Conservation (phyloP, 2,113 vertebrate genomes). For the Bostrychus sinensis region DNA sequence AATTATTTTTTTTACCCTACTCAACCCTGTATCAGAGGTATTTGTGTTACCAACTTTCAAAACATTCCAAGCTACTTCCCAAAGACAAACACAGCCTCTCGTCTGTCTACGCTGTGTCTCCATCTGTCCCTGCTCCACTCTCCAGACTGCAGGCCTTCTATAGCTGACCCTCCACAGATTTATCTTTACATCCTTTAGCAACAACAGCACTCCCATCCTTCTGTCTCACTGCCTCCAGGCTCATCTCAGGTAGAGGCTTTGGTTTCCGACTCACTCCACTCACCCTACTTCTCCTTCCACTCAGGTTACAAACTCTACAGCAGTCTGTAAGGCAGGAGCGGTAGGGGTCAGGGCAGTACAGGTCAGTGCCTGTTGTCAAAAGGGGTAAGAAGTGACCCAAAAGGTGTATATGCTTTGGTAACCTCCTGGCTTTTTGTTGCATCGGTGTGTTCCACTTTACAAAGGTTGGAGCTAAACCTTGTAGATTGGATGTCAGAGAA, state of each 20-base stretch:
- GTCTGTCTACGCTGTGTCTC: slow-evolving; percentile 28
- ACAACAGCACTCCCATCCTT: slow-evolving; percentile 53
- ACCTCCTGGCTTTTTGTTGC: neutral
- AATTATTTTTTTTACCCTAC: neutral
- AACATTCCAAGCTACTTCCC: no score
- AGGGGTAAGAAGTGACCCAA: neutral
- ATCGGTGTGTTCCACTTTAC: neutral
- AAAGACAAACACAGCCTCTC: slow-evolving; percentile 4
- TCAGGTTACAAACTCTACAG: neutral
- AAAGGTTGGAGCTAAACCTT: no score
- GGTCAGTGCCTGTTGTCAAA: neutral
- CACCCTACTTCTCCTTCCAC: slow-evolving; percentile 12
- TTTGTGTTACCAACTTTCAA: neutral
- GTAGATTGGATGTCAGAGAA: no score
- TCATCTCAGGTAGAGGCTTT: slow-evolving; percentile 48
- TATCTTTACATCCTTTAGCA: slow-evolving; percentile 57
- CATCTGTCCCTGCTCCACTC: slow-evolving; percentile 49
- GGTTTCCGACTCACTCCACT: neutral
- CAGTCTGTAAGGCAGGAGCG: neutral
- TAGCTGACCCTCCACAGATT: slow-evolving; percentile 56
- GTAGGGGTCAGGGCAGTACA: neutral
- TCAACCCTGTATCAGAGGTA: no score
- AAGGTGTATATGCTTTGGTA: neutral
- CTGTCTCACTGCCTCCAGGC: slow-evolving; percentile 47
- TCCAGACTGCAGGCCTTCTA: slow-evolving; percentile 45